Base-by-base conservation (phyloP, 2,888 invertebrate species). In the Ferrisia virgata region DNA sequence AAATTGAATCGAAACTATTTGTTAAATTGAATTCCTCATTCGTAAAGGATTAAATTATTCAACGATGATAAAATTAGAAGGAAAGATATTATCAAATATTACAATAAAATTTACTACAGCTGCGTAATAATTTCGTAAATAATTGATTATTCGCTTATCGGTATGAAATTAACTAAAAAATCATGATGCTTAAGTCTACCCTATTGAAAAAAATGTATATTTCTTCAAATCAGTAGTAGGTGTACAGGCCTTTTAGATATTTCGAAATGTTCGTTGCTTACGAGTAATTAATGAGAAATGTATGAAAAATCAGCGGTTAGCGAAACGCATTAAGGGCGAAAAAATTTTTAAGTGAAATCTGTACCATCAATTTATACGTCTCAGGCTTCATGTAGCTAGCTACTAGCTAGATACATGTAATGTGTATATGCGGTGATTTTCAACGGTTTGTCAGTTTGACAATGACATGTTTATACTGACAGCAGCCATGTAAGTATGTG, bases 391-490 rank as follows among this genome's bases (percentile, higher is more conserved):
- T 28, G 72, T 76, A 76, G n/a, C n/a, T n/a, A n/a, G n/a, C n/a
- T n/a, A n/a, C n/a, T n/a, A n/a, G n/a, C n/a, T n/a, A n/a, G n/a
- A n/a, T n/a, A n/a, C n/a, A n/a, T n/a, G n/a, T n/a, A n/a, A n/a
- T n/a, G n/a, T n/a, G n/a, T 6, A 76, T 76, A 36, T 76, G 72
- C 72, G 36, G 72, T 76, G 33, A 76, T 76, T 76, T 76, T 76
- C 72, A 76, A 36, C 72, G 72, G 72, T 76, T 76, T 76, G 72
- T 76, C 72, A 76, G 36, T 76, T 76, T 76, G 72, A 76, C 72
- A 36, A 76, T 76, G 72, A 76, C 72, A 76, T 76, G 72, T 36
- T 76, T 76, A 18, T 18, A 76, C 18, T 22, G 72, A 36, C 72
- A 36, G 36, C 72, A 36, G 36, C 72, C n/a, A 33, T 36, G 33